A percentile compares a stretch with the other conserved stretches of the same genome.
These are phyloP conservation scores for Coranthus polyacanthus DNA, from an alignment of 2,797 vertebrate genomes.

Conservation along the genomic window DNA sequence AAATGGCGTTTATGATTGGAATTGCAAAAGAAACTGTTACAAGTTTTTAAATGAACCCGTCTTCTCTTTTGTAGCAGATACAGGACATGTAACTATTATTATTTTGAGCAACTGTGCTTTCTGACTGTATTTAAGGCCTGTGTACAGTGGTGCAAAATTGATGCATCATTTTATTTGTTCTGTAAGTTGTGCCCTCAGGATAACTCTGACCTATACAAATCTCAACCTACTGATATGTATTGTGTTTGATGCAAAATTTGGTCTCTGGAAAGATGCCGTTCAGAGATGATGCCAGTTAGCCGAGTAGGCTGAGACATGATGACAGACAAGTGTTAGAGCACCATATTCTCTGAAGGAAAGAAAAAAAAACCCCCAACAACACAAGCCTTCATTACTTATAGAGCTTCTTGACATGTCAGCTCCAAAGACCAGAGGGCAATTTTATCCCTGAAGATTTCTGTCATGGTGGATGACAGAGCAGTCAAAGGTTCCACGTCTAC, in stretches of 20 bases:
- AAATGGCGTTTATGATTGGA: conserved; percentile 12
- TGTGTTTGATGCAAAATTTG: conserved; percentile 1
- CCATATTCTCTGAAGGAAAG: too few relatives aligned
- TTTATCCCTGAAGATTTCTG: conserved; percentile 42
- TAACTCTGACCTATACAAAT: background rate
- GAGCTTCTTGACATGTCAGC: conserved; percentile 36
- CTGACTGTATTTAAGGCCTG: too few relatives aligned
- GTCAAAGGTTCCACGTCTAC: conserved; percentile 56
- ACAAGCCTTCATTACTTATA: conserved; percentile 31
- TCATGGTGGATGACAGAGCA: conserved; percentile 38
- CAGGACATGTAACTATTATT: background rate
- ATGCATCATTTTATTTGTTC: background rate
- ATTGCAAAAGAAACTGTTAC: conserved; percentile 1
- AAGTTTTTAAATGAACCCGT: background rate
- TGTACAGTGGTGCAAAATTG: too few relatives aligned
- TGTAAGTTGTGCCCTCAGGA: conserved; percentile 9
- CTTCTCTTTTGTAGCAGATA: background rate
- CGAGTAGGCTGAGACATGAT: conserved; percentile 28
- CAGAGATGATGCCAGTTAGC: conserved; percentile 33
- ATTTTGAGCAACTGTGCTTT: background rate
- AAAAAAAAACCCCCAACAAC: background rate
- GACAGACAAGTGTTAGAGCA: conserved; percentile 13
- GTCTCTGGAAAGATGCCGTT: background rate
- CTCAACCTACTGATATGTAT: background rate
- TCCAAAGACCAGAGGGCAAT: conserved; percentile 52